Base-by-base conservation (phyloP, 1,140 invertebrate species). In the Amyelois transitella region DNA sequence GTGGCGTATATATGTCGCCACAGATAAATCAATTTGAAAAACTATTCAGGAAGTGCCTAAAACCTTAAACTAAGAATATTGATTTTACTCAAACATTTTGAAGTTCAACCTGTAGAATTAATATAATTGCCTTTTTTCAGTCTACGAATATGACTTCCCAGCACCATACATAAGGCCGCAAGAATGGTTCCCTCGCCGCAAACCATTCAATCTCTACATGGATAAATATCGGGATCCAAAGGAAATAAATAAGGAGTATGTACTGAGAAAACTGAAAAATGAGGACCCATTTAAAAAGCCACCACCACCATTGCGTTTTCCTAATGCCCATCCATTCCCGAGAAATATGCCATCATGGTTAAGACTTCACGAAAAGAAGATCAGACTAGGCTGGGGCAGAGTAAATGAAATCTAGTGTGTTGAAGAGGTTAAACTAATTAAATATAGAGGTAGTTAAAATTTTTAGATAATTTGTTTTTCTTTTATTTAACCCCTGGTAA, bases 151-250 rank as follows among this genome's bases (percentile, higher is more conserved):
- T 79, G 94, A 98, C 72, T 97, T 97, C 79, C 93, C 93, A 10
- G 81, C 91, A 64, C 91, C 92, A 0, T 94, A 95, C 66, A 86
- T 95, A 25, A 90, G 89, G 21, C 90, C 91, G 50, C 96, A 98
- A 84, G 89, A 90, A 67, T 95, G 94, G 92, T 98, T 94, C 72
- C 97, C 97, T 0, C 75, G 92, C 24, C 92, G 89, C 67, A 71
- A 94, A 83, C 91, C 97, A 3, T 99, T 99, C 74, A 96, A 96
- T 82, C 61, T 93, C 48, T 98, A 99, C 86, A 89, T 98, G 90
- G 97, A 99, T 77, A 93, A 92, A 69, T 97, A 98, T 73, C 91
- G 96, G 65, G 96, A 99, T 89, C 91, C 92, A 0, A 98, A 97
- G 86, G 92, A 98, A 58, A 81, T 89, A 18, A 91, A 92, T 45